Evolutionary conservation across 1,140 invertebrate genomes (phyloP).

Genomic region (Sitodiplosis mosellana): DNA sequence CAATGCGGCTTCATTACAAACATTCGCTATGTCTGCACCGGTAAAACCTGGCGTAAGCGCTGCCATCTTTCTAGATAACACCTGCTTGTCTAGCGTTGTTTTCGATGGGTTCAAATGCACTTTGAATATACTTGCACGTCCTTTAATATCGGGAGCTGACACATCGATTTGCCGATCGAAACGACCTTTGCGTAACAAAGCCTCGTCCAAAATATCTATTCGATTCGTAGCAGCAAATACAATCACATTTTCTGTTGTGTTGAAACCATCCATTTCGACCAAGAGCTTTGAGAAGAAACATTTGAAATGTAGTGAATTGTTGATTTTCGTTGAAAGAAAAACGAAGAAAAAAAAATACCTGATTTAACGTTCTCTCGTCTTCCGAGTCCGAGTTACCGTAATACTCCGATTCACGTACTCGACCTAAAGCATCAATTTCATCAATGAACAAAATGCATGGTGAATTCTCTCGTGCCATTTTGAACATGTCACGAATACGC

Average conservation of each 20-base stretch:
- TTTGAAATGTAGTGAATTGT: too few species aligned
- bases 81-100: slow-evolving; percentile 73
- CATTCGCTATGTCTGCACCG: slow-evolving; percentile 96
- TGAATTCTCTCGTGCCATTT: slow-evolving; percentile 90
- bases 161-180: slow-evolving; percentile 99
- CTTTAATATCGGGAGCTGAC: slow-evolving; percentile 97
- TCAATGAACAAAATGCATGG: slow-evolving; percentile 99
- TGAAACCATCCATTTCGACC: slow-evolving; percentile 99
- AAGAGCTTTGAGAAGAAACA: too few species aligned
- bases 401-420: slow-evolving; percentile 81
- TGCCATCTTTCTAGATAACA: slow-evolving; percentile 84
- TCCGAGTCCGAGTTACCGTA: slow-evolving; percentile 98
- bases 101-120: slow-evolving; percentile 80
- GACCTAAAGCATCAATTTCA: slow-evolving; percentile 98
- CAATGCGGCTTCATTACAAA: slow-evolving; percentile 96
- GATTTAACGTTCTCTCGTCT: slow-evolving; percentile 98
- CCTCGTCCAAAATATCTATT: slow-evolving; percentile 93
- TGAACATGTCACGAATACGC: slow-evolving; percentile 94
- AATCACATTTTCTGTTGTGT: slow-evolving; percentile 93
- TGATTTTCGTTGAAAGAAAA: too few species aligned
- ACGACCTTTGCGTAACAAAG: slow-evolving; percentile 84
- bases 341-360: too few species aligned
- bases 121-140: slow-evolving; percentile 76
- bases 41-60: slow-evolving; percentile 90
- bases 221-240: slow-evolving; percentile 97